A percentile compares a stretch with the other conserved stretches of the same genome.
Evolutionary conservation across 1,140 invertebrate species (phyloP).

Genomic region (Zaprionus africanus): DNA sequence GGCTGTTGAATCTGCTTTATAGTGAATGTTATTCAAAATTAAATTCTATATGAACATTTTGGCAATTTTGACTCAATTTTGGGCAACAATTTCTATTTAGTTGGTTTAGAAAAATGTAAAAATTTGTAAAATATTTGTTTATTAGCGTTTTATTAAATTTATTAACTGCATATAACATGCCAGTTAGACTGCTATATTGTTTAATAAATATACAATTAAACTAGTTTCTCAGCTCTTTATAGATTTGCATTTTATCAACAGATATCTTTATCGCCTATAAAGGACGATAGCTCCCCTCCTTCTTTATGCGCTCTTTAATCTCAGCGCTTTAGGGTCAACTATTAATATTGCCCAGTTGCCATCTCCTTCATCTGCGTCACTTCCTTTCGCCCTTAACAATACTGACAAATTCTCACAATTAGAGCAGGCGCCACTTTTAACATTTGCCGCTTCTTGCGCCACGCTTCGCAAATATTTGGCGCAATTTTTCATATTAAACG

Average conservation of each 20-base stretch:
- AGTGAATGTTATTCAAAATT: background rate
- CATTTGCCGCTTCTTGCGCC: conserved; percentile 16
- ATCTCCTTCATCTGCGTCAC: background rate
- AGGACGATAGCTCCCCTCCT: background rate
- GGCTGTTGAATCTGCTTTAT: background rate
- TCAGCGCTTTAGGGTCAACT: conserved; percentile 19
- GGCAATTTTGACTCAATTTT: background rate
- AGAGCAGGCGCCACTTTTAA: conserved; percentile 40
- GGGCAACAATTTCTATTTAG: background rate
- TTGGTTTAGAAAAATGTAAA: background rate
- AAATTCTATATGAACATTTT: background rate
- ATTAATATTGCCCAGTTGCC: conserved; percentile 64
- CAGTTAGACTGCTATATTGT: no score
- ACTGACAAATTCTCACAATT: conserved; percentile 75
- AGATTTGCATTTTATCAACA: background rate
- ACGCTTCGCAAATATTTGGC: conserved; percentile 73
- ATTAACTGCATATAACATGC: no score
- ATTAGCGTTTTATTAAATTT: no score
- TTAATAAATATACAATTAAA: background rate
- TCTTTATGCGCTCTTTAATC: background rate
- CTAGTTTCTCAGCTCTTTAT: background rate
- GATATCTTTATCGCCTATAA: background rate
- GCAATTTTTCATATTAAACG: conserved; percentile 80
- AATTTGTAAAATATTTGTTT: no score
- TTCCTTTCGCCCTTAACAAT: conserved; percentile 44